Conservation (phyloP, 2,888 invertebrate species). For the Zygothrica quintamaculata region DNA sequence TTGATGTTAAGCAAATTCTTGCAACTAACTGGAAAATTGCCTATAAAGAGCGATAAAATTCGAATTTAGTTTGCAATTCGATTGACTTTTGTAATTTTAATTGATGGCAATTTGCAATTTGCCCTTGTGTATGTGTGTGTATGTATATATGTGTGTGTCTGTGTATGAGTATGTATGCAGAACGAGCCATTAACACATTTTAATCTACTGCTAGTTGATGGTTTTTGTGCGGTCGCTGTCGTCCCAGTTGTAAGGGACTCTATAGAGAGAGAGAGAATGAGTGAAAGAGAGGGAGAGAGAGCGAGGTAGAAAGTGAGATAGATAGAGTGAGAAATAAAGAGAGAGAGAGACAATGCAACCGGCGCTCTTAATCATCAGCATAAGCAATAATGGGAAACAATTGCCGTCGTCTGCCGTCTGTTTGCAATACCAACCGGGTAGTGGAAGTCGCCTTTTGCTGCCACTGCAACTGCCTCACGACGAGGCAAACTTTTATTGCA, state of each 20-base stretch:
- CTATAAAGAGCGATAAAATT: conserved; percentile 17
- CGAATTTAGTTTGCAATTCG: conserved; percentile 38
- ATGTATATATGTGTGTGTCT: neutral
- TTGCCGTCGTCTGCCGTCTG: conserved; percentile 49
- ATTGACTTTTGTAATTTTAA: conserved; percentile 65
- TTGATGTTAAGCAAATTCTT: conserved; percentile 20
- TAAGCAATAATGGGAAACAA: conserved; percentile 79
- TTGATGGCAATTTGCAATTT: conserved; percentile 70
- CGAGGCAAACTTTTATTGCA: conserved; percentile 77
- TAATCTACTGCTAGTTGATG: conserved; percentile 74
- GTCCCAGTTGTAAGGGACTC: conserved; percentile 18
- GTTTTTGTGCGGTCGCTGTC: conserved; percentile 67
- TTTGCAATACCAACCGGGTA: conserved; percentile 7
- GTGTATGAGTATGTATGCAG: conserved; percentile 7
- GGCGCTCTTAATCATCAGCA: conserved; percentile 77
- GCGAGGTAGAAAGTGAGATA: no score
- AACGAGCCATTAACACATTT: conserved; percentile 79
- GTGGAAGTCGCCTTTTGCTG: conserved; percentile 58
- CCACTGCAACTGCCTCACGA: conserved; percentile 60
- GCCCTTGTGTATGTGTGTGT: neutral
- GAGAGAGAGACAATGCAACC: conserved; percentile 16
- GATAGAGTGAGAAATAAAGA: no score
- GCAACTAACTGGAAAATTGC: conserved; percentile 3
- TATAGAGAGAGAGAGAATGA: no score
- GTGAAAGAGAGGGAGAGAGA: no score